These are phyloP conservation scores for Himalopsyche tibetana DNA, from an alignment of 2,888 invertebrate species.

Conservation along the genomic window DNA sequence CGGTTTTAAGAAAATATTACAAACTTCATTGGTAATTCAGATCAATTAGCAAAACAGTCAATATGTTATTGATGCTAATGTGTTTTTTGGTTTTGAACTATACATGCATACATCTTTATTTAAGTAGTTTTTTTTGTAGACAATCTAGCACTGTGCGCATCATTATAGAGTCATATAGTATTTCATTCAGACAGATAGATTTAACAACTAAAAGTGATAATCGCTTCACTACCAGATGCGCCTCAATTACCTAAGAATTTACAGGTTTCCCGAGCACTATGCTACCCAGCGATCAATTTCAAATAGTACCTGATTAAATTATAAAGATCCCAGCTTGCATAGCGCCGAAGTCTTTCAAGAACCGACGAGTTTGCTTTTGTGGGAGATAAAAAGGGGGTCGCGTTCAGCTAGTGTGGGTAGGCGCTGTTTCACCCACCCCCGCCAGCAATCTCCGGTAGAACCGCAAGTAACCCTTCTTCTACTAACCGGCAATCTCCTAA, in stretches of 20 bases:
- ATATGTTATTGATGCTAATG: no score
- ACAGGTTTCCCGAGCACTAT: neutral
- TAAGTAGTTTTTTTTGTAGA: no score
- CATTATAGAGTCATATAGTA: no score
- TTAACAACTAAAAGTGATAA: neutral
- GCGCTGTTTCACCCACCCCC: neutral
- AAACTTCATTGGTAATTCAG: no score
- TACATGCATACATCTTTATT: no score
- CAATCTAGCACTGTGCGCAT: no score
- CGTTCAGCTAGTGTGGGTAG: constrained; percentile 19
- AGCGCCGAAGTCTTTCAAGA: constrained; percentile 5
- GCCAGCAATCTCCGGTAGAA: constrained; percentile 31
- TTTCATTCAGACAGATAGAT: no score
- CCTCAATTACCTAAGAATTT: constrained; percentile 11
- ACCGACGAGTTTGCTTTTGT: constrained; percentile 39
- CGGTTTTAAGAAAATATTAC: no score
- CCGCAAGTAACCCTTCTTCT: constrained; percentile 38
- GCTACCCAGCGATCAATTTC: constrained; percentile 6
- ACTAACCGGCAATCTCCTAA: constrained; percentile 32
- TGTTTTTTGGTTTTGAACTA: no score
- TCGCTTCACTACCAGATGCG: neutral
- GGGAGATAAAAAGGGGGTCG: constrained; percentile 1
- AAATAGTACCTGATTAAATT: constrained; percentile 40
- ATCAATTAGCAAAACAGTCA: no score
- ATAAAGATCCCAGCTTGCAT: constrained; percentile 32